A percentile compares a stretch with the other conserved stretches of the same genome.
Conservation (phyloP, 2,113 vertebrate genomes). For the Danionella cerebrum region DNA sequence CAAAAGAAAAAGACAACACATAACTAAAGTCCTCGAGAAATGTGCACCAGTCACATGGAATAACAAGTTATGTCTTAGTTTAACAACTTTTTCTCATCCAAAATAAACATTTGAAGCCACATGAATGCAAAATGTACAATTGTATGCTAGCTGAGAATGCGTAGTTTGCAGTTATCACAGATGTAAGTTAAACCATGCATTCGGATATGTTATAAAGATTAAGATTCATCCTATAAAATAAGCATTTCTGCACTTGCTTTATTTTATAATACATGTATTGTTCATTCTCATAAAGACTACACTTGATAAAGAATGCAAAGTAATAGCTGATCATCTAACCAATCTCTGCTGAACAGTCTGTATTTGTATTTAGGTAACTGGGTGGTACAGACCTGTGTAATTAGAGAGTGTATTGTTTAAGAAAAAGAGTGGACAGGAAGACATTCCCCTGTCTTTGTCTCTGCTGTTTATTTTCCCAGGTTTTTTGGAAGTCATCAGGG, state of each 20-base stretch:
- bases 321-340: background rate
- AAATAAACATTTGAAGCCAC: background rate
- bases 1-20: slow-evolving; percentile 10
- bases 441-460: background rate
- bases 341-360: background rate
- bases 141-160: slow-evolving; percentile 14
- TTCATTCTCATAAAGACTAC: too few species aligned
- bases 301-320: too few species aligned
- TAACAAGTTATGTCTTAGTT: background rate
- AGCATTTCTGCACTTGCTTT: too few species aligned
- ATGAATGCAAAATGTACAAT: slow-evolving; percentile 2
- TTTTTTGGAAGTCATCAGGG: background rate
- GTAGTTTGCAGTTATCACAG: slow-evolving; percentile 12
- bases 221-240: background rate
- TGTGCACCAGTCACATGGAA: background rate
- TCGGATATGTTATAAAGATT: background rate
- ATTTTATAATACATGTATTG: too few species aligned
- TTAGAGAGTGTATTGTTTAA: background rate
- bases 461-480: background rate
- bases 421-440: background rate
- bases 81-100: slow-evolving; percentile 1
- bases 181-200: background rate
- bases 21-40: background rate
- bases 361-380: background rate
- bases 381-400: background rate